phyloP scores from a whole-genome alignment of 2,113 vertebrate genomes.

The Macheiramphus alcinus region DNA sequence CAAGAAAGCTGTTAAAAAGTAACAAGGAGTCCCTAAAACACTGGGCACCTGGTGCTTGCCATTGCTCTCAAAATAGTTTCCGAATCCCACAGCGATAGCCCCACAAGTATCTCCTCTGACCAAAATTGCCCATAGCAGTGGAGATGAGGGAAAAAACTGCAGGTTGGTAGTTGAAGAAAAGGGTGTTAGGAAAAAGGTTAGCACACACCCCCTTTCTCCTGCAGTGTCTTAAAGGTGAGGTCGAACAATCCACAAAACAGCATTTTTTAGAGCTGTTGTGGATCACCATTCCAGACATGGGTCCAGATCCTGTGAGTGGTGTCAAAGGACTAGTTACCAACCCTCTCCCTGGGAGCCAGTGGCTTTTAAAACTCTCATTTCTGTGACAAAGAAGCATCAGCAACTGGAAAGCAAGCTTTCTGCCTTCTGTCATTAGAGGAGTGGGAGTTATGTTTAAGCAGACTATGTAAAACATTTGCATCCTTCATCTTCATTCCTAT shows the following conservation, averaged over 20 bases:
- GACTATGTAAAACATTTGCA: slow-evolving; percentile 50
- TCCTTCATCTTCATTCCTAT: slow-evolving; percentile 24
- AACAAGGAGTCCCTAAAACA: neutral
- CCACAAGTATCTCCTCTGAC: neutral
- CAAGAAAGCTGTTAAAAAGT: neutral
- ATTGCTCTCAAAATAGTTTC: neutral
- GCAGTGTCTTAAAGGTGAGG: neutral
- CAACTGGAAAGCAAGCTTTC: neutral
- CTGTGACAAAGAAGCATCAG: neutral
- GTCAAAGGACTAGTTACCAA: neutral
- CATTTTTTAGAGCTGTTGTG: neutral
- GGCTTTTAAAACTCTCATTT: neutral
- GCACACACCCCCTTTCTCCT: neutral
- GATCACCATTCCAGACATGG: neutral
- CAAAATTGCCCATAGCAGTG: neutral
- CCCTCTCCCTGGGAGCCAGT: neutral
- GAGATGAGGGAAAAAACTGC: neutral
- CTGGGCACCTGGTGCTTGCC: neutral
- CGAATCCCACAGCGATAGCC: neutral
- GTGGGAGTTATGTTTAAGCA: slow-evolving; percentile 51
- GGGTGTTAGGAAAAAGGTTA: neutral
- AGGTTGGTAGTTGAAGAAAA: neutral
- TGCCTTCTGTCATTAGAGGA: slow-evolving; percentile 1
- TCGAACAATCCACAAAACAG: neutral
- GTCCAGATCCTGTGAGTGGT: neutral